Base-by-base conservation (phyloP, 2,888 invertebrate genomes). In the Melieria omissa region DNA sequence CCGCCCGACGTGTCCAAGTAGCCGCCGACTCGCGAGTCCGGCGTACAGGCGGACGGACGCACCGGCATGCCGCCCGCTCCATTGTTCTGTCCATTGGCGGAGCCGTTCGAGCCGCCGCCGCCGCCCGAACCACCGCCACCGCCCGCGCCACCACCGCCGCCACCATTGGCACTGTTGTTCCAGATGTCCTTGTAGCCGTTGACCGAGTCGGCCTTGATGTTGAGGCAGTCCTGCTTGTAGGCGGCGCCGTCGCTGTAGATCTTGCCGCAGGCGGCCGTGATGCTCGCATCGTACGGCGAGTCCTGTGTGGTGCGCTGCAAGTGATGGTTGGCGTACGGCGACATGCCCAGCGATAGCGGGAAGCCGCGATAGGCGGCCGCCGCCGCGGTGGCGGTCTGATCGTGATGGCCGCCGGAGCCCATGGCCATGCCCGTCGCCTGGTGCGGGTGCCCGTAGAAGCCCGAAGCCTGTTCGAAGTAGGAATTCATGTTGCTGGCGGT, bases 361-460 rank as follows among this genome's bases (percentile, higher is more conserved):
- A 96, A 96, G 77, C 95, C 93, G 84, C 95, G 90, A 88, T 95
- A 95, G 47, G 90, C 90, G 8, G 91, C 90, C 58, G 92, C 92
- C 67, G 91, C 91, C 62, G 87, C 86, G 73, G 86, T 84, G 65
- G 91, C 89, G 78, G 92, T 89, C 87, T 94, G 92, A 88, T 93
- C 91, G 80, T 95, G 94, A 81, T 92, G 92, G 78, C 91, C 90
- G 77, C 90, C 90, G 74, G 91, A 89, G 82, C 91, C 88, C 87
- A 90, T 89, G 74, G 92, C 90, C 85, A 90, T 89, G 78, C 89
- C 91, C 80, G 92, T 90, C 76, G 91, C 90, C 89, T 95, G 93
- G 89, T 95, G 93, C 86, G 95, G 95, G 88, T 95, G 95, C 85
- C 96, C 95, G 90, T 97, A 96, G 90, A 97, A 97, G 88, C 96